phyloP scores from a whole-genome alignment of 2,797 vertebrate species.

The Chaenodraco wilsoni region DNA sequence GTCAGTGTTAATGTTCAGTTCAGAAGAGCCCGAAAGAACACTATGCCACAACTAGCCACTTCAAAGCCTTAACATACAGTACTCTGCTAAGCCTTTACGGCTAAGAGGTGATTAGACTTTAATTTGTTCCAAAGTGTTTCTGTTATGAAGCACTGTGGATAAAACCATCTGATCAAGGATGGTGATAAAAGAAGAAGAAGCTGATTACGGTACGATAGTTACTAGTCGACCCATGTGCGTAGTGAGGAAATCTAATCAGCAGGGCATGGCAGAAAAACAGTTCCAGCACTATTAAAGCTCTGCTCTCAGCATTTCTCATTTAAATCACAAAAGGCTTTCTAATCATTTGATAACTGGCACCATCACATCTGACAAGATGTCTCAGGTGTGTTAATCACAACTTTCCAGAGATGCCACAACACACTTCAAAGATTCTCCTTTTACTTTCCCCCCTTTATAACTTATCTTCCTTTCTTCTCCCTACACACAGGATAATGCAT shows the following conservation, averaged over 20 bases:
- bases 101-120: slow-evolving; percentile 18
- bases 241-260: slow-evolving; percentile 35
- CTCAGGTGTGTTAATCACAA: slow-evolving; percentile 18
- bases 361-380: slow-evolving; percentile 27
- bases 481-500: slow-evolving; percentile 83
- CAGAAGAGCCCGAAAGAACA: slow-evolving; percentile 16
- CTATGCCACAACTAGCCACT: neutral
- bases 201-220: slow-evolving; percentile 27
- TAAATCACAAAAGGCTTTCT: slow-evolving; percentile 23
- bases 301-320: slow-evolving; percentile 30
- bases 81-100: neutral
- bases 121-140: slow-evolving; percentile 34
- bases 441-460: slow-evolving; percentile 16
- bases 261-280: slow-evolving; percentile 13
- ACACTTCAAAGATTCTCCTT: neutral
- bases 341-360: slow-evolving; percentile 36
- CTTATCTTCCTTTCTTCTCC: slow-evolving; percentile 49
- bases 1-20: slow-evolving; percentile 8
- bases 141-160: slow-evolving; percentile 14
- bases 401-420: slow-evolving; percentile 23
- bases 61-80: slow-evolving; percentile 21
- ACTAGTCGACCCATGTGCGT: slow-evolving; percentile 19
- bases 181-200: slow-evolving; percentile 23
- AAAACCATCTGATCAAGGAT: slow-evolving; percentile 25
- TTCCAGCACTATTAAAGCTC: slow-evolving; percentile 15